phyloP scores from a whole-genome alignment of 2,888 invertebrate species.

The Erannis defoliaria region DNA sequence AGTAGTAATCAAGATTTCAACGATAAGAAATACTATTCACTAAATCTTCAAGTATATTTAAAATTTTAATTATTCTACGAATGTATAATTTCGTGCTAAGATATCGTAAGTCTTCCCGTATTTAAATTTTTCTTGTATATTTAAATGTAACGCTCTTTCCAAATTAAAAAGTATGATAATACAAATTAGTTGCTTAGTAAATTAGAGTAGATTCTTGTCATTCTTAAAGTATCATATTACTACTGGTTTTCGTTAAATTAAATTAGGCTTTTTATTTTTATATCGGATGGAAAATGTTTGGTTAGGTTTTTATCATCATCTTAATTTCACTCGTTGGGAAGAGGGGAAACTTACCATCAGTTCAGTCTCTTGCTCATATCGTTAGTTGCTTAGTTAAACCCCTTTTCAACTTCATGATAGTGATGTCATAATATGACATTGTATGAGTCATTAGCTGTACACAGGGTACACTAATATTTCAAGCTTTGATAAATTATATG shows the following conservation, averaged over 20 bases:
- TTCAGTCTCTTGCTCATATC: too few relatives aligned
- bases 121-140: conserved; percentile 37
- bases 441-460: background rate
- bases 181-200: conserved; percentile 35
- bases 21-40: conserved; percentile 12
- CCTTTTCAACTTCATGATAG: background rate
- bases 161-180: conserved; percentile 25
- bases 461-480: background rate
- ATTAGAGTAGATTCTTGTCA: conserved; percentile 49
- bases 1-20: conserved; percentile 22
- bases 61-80: conserved; percentile 31
- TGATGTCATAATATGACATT: background rate
- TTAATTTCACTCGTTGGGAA: too few relatives aligned
- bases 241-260: conserved; percentile 43
- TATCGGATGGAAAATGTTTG: conserved; percentile 2
- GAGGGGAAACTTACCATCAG: too few relatives aligned
- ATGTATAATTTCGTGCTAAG: conserved; percentile 28
- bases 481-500: too few relatives aligned
- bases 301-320: background rate
- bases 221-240: conserved; percentile 45
- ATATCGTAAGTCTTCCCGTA: conserved; percentile 34
- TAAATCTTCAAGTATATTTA: conserved; percentile 20
- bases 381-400: background rate
- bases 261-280: conserved; percentile 23
- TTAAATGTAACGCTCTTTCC: conserved; percentile 41